Conservation (phyloP, 2,888 invertebrate genomes). For the Cryptus viduatorius region DNA sequence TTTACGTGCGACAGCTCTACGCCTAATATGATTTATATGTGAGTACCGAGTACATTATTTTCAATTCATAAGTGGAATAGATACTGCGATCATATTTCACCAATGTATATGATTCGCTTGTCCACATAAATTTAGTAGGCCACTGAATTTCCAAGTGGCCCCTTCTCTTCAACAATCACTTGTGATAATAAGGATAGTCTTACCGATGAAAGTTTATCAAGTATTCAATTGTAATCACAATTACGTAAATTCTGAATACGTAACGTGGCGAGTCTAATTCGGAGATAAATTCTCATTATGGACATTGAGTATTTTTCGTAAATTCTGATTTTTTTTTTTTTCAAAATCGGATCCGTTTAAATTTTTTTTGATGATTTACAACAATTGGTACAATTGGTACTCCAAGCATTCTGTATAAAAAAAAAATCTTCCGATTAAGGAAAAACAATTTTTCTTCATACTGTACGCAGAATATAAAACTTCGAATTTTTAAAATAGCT, state of each 20-base stretch:
- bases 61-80: neutral
- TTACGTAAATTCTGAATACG: too few species aligned
- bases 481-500: too few species aligned
- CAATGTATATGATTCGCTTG: neutral
- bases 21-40: constrained; percentile 54
- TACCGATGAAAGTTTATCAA: neutral
- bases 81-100: neutral
- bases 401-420: too few species aligned
- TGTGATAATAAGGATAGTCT: neutral
- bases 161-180: neutral
- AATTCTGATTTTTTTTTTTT: too few species aligned
- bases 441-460: too few species aligned
- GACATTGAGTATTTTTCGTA: too few species aligned
- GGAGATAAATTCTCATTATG: neutral
- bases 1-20: neutral
- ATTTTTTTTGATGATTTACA: too few species aligned
- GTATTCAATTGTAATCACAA: neutral
- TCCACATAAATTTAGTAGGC: neutral
- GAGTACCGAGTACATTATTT: constrained; percentile 34
- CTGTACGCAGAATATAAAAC: too few species aligned
- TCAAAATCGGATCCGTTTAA: too few species aligned
- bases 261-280: neutral
- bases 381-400: too few species aligned
- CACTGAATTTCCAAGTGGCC: neutral
- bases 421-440: too few species aligned